These are phyloP conservation scores for Ptyas mucosa DNA, from an alignment of 2,113 vertebrate genomes.

Conservation along the genomic window DNA sequence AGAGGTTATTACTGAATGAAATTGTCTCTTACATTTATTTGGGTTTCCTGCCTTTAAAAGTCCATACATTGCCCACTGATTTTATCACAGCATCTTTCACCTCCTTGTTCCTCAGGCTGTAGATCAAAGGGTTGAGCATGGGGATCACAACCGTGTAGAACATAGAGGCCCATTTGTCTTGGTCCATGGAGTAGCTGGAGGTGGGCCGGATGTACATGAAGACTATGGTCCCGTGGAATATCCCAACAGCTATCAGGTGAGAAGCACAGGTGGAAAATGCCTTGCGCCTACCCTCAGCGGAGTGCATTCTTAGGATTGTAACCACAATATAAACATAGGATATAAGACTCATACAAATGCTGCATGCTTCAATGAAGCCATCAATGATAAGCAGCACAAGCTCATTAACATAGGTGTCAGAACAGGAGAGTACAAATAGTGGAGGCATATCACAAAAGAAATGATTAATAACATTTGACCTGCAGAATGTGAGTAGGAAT, in stretches of 20 bases:
- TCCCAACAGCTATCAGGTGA: conserved; percentile 30
- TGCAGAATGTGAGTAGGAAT: conserved; percentile 52
- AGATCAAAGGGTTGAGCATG: conserved; percentile 45
- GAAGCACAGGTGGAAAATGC: conserved; percentile 56
- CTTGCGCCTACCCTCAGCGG: conserved; percentile 39
- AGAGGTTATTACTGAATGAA: not conserved
- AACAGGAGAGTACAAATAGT: conserved; percentile 50
- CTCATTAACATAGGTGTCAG: conserved; percentile 52
- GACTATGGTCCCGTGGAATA: conserved; percentile 47
- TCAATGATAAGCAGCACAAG: conserved; percentile 48
- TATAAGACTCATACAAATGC: conserved; percentile 27
- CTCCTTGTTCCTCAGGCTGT: conserved; percentile 35
- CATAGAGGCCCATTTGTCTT: conserved; percentile 1
- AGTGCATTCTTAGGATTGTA: conserved; percentile 42
- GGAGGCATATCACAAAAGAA: conserved; percentile 61
- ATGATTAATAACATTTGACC: conserved; percentile 53
- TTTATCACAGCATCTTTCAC: conserved; percentile 41
- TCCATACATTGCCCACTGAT: conserved; percentile 2
- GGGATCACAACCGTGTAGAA: conserved; percentile 50
- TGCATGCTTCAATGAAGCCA: conserved; percentile 34
- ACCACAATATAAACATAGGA: conserved; percentile 46
- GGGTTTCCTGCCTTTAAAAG: not conserved
- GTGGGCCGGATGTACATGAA: conserved; percentile 33
- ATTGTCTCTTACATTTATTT: not conserved
- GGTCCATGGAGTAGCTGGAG: not conserved